Evolutionary conservation across 2,113 vertebrate genomes (phyloP).

Genomic region (Mustela nigripes): DNA sequence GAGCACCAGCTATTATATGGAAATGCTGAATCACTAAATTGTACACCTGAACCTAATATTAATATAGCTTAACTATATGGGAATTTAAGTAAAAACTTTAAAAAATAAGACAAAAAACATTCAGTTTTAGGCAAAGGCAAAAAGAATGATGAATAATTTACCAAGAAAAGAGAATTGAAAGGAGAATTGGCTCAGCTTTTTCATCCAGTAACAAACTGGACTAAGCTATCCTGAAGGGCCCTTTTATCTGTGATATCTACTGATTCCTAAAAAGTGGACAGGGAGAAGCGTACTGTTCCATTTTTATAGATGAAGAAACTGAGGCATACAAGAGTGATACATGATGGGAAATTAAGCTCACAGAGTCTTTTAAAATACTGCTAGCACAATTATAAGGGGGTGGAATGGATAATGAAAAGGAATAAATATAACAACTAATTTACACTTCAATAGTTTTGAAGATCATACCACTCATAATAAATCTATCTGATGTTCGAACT

Average conservation of each 20-base stretch:
- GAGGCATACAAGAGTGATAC: not conserved
- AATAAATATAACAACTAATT: conserved; percentile 33
- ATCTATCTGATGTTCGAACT: not conserved
- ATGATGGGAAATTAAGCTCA: conserved; percentile 6
- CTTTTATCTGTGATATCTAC: not conserved
- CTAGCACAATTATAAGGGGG: not conserved
- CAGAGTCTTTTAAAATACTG: conserved; percentile 31
- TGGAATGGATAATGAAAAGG: not conserved
- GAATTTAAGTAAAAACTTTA: not conserved
- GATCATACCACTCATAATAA: not conserved
- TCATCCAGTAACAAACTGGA: not conserved
- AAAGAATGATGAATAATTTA: conserved; percentile 26
- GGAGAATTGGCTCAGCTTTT: not conserved
- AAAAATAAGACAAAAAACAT: not conserved
- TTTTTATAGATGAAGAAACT: conserved; percentile 45
- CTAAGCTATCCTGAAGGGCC: not conserved
- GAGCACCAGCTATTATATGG: not conserved
- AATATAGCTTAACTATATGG: not conserved
- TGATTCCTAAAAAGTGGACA: not conserved
- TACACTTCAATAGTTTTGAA: conserved; percentile 39
- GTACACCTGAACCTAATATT: not conserved
- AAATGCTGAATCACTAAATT: not conserved
- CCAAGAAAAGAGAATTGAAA: not conserved
- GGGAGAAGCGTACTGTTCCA: not conserved
- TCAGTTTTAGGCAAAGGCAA: not conserved